These are phyloP conservation scores for Coilia nasus DNA, from an alignment of 2,797 vertebrate species.

Conservation along the genomic window DNA sequence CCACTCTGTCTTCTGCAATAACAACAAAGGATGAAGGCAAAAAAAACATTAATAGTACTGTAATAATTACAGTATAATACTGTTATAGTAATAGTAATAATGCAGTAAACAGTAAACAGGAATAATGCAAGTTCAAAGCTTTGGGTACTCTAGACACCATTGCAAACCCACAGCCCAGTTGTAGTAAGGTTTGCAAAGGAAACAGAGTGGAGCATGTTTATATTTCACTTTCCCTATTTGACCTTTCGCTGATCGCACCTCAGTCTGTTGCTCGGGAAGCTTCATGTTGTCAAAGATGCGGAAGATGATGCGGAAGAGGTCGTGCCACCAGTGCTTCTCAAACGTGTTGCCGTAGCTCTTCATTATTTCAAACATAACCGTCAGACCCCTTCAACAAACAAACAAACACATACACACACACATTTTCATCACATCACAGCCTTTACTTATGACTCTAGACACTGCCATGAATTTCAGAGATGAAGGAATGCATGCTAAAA, in stretches of 20 bases:
- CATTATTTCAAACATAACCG: slow-evolving; percentile 99
- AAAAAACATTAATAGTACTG: background rate
- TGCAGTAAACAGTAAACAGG: background rate
- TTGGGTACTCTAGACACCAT: background rate
- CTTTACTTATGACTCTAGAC: background rate
- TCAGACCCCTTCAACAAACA: slow-evolving; percentile 82
- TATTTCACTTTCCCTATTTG: background rate
- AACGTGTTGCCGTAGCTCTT: slow-evolving; percentile 96
- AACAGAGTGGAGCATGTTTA: background rate
- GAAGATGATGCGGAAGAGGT: slow-evolving; percentile 94
- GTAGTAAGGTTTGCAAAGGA: background rate
- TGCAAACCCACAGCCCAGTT: background rate
- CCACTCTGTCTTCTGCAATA: slow-evolving; percentile 91
- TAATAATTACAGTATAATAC: too few relatives aligned
- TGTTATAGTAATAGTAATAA: background rate
- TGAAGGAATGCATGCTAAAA: background rate
- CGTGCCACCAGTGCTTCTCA: slow-evolving; percentile 98
- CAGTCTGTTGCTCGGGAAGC: slow-evolving; percentile 93
- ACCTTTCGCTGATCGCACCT: slow-evolving; percentile 74
- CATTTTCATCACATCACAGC: too few relatives aligned
- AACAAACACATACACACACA: slow-evolving; percentile 29
- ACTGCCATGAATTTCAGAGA: background rate
- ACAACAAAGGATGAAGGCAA: background rate
- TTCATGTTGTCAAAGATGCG: slow-evolving; percentile 99
- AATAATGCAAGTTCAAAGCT: background rate